These are phyloP conservation scores for Morpho deidamia DNA, from an alignment of 2,888 invertebrate genomes.

Conservation along the genomic window DNA sequence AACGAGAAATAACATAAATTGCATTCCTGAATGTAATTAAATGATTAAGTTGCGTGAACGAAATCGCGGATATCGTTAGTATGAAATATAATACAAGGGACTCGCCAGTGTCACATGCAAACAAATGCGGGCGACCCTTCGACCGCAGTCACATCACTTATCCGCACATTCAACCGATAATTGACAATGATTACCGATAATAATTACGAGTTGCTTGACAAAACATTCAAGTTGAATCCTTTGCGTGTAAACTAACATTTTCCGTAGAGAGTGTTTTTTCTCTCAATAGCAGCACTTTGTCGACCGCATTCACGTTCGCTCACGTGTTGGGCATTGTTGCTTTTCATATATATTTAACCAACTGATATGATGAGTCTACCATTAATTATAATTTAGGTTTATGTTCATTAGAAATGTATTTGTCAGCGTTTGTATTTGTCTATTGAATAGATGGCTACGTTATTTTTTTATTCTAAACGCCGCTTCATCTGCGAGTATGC, in stretches of 20 bases:
- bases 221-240: slow-evolving; percentile 70
- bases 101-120: not conserved
- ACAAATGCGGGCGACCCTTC: not conserved
- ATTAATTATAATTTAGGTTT: too few relatives aligned
- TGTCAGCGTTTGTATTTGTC: not conserved
- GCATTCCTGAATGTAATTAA: too few relatives aligned
- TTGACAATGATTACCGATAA: slow-evolving; percentile 56
- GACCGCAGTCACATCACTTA: slow-evolving; percentile 26
- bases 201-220: slow-evolving; percentile 65
- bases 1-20: too few relatives aligned
- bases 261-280: slow-evolving; percentile 61
- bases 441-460: not conserved
- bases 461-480: too few relatives aligned
- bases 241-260: slow-evolving; percentile 69
- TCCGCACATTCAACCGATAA: slow-evolving; percentile 43
- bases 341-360: slow-evolving; percentile 54
- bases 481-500: too few relatives aligned
- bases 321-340: slow-evolving; percentile 59
- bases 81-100: not conserved
- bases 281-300: slow-evolving; percentile 54
- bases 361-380: too few relatives aligned
- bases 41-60: not conserved
- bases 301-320: slow-evolving; percentile 47
- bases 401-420: too few relatives aligned
- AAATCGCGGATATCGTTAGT: not conserved